Evolutionary conservation across 2,888 invertebrate species (phyloP).

Genomic region (Anagyrus pseudococci): DNA sequence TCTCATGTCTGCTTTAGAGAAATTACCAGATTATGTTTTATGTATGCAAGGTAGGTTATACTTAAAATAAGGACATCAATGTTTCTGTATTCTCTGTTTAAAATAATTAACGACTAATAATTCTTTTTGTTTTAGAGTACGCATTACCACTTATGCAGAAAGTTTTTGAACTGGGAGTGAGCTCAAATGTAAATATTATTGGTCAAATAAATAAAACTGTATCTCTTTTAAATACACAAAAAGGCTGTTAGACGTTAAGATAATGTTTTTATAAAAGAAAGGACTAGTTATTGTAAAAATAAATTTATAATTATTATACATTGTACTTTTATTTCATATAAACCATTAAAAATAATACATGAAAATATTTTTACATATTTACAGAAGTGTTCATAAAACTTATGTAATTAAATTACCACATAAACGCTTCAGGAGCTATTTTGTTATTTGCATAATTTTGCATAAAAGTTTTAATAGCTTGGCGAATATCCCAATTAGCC

Average conservation of each 20-base stretch:
- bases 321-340: slow-evolving; percentile 10
- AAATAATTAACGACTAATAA: not conserved
- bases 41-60: slow-evolving; percentile 71
- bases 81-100: slow-evolving; percentile 34
- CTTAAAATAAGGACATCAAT: not conserved
- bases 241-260: slow-evolving; percentile 77
- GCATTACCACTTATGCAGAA: slow-evolving; percentile 78
- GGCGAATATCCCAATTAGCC: slow-evolving; percentile 54
- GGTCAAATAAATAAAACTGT: slow-evolving; percentile 81
- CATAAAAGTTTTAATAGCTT: slow-evolving; percentile 53
- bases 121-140: slow-evolving; percentile 70
- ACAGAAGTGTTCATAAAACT: not conserved
- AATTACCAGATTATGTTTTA: slow-evolving; percentile 82
- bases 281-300: slow-evolving; percentile 24
- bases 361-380: slow-evolving; percentile 7
- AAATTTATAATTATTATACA: slow-evolving; percentile 33
- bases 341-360: not conserved
- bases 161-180: slow-evolving; percentile 83
- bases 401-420: slow-evolving; percentile 15
- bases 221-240: slow-evolving; percentile 80
- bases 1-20: slow-evolving; percentile 78
- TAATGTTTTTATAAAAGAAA: slow-evolving; percentile 21
- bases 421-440: slow-evolving; percentile 53
- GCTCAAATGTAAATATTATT: slow-evolving; percentile 78
- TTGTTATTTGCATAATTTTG: slow-evolving; percentile 55